Conservation (phyloP, 1,140 invertebrate genomes). For the Drosophila lacertosa region DNA sequence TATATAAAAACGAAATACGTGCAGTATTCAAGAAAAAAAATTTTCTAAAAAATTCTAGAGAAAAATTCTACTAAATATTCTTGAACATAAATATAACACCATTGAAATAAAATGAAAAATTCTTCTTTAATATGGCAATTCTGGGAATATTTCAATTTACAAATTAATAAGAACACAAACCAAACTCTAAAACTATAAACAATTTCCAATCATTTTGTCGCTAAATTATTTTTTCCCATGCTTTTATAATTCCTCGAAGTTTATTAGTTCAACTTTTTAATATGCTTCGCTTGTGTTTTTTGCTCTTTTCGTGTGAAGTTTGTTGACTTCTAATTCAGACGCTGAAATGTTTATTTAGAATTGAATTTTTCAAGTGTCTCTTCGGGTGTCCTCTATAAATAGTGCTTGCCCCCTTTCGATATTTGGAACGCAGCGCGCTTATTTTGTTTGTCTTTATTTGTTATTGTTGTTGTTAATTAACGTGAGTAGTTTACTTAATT, state of each 20-base stretch:
- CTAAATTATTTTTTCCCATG: not conserved
- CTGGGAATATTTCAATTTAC: too few relatives aligned
- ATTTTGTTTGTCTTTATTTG: constrained; percentile 68
- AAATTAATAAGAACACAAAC: too few relatives aligned
- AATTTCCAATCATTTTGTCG: not conserved
- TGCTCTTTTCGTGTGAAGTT: constrained; percentile 42
- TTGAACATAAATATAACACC: too few relatives aligned
- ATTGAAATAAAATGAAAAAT: too few relatives aligned
- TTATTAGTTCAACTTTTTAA: constrained; percentile 24
- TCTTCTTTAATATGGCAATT: too few relatives aligned
- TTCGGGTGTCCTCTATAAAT: constrained; percentile 63
- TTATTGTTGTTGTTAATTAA: constrained; percentile 65
- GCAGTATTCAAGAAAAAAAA: too few relatives aligned
- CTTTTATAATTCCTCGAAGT: not conserved
- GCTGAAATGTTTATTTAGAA: constrained; percentile 59
- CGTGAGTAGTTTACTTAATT: constrained; percentile 79
- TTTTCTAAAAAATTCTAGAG: too few relatives aligned
- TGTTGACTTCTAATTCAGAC: constrained; percentile 59
- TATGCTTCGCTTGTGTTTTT: constrained; percentile 16
- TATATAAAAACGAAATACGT: too few relatives aligned
- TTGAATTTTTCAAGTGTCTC: constrained; percentile 56
- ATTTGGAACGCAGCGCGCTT: constrained; percentile 5
- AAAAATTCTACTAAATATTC: too few relatives aligned
- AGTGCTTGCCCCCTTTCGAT: constrained; percentile 37
- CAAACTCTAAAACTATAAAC: too few relatives aligned